A percentile compares a stretch with the other conserved stretches of the same genome.
Evolutionary conservation across 2,113 vertebrate genomes (phyloP).

Genomic region (Peromyscus californicus): DNA sequence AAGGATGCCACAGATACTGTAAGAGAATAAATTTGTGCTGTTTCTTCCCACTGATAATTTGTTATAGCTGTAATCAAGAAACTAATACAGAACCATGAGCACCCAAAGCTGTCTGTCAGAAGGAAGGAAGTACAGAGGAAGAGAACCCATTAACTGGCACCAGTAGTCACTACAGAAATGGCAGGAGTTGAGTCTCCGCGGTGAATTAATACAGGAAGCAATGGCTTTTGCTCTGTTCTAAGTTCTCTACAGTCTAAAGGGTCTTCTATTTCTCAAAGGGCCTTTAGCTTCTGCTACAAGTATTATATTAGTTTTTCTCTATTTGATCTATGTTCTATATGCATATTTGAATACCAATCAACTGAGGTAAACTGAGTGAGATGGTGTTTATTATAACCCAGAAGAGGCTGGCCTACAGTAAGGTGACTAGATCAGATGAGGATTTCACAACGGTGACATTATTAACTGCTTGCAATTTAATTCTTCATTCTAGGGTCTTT

Average conservation of each 20-base stretch:
- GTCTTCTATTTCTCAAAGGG: neutral
- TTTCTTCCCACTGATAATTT: neutral
- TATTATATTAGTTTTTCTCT: neutral
- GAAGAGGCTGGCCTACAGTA: neutral
- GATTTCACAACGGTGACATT: neutral
- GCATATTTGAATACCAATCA: neutral
- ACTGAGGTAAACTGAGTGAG: neutral
- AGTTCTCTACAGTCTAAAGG: neutral
- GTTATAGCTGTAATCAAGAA: conserved; percentile 5
- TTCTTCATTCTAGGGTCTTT: neutral
- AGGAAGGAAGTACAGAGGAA: neutral
- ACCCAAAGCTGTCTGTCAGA: neutral
- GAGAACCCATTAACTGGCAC: neutral
- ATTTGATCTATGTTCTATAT: neutral
- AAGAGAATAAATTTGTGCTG: neutral
- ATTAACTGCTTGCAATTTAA: neutral
- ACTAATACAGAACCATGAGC: neutral
- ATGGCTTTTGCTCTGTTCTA: neutral
- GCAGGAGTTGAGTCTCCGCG: neutral
- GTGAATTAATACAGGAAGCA: neutral
- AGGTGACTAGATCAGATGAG: neutral
- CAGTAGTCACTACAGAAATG: neutral
- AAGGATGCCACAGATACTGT: neutral
- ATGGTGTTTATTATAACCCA: neutral
- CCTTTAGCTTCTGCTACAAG: neutral